Evolutionary conservation across 2,888 invertebrate species (phyloP), one percentile per base, ranked within the genome.

Genomic region (Conistra vaccinii): DNA sequence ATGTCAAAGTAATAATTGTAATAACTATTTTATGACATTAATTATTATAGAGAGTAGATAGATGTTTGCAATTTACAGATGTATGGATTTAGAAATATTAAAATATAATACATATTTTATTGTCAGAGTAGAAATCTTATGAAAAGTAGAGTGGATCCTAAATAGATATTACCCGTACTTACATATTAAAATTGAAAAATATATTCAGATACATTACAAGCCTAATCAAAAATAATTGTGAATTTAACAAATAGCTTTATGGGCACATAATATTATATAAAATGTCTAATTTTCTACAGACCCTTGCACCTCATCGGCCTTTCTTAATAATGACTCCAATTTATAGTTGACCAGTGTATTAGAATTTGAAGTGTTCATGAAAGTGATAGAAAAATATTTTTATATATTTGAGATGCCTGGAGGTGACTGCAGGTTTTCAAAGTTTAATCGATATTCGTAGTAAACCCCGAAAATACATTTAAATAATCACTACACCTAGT

Each of bases 301-400:
- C 66, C 80, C 81, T 83, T 85, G 89, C 87, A 89, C 87, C 68
- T 77, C 82, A 82, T 80, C 81, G 87, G 90, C 90, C 89, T 91
- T 89, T 80, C 87, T 82, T 76, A 79, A 74, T 74, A 87, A 81
- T 73, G 82, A 90, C 92, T 93, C 92, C 90, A 92, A 90, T 91
- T 87, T 90, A 92, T 94, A 95, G 93, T 89, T 90, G 95, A 95
- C 95, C 95, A 95, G 91, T 92, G 90, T 86, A 90, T 94, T 93
- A 93, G 91, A 93, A 94, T 94, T 92, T 90, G 89, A 96, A 94
- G 96, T 96, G 96, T 96, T 96, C 96, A 96, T 93, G 83, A 93
- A 94, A 93, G 95, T 96, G 95, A 95, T 96, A 96, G 92, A 94
- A 90, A 92, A 91, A 94, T 96, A 96, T 96, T 96, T 96, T 96